These are phyloP conservation scores for Hyles euphorbiae DNA, from an alignment of 1,140 invertebrate genomes.

Conservation along the genomic window DNA sequence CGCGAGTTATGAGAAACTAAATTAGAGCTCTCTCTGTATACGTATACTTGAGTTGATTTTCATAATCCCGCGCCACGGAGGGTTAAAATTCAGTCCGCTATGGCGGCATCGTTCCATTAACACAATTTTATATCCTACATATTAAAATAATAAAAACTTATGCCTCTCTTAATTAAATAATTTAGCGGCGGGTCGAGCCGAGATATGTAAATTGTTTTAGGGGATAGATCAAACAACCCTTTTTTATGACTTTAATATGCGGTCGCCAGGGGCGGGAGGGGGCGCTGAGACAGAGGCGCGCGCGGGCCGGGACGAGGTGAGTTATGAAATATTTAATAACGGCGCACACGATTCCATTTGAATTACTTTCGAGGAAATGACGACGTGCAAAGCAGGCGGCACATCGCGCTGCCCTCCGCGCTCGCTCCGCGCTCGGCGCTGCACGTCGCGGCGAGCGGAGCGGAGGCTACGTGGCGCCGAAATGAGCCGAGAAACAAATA, in stretches of 20 bases:
- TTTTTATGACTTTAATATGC: constrained; percentile 77
- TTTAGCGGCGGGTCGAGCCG: constrained; percentile 70
- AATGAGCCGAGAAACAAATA: constrained; percentile 40
- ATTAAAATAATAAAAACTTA: constrained; percentile 77
- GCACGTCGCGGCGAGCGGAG: constrained; percentile 16
- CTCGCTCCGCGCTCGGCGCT: constrained; percentile 4
- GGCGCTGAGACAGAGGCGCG: constrained; percentile 10
- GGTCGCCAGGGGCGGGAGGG: constrained; percentile 47
- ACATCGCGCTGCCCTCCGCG: constrained; percentile 34
- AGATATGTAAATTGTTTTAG: constrained; percentile 77
- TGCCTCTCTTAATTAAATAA: constrained; percentile 77
- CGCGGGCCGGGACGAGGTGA: constrained; percentile 44
- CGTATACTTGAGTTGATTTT: constrained; percentile 26
- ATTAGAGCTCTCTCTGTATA: constrained; percentile 20
- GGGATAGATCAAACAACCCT: constrained; percentile 77
- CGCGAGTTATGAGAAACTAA: constrained; percentile 22
- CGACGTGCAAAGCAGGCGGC: constrained; percentile 51
- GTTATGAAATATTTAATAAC: constrained; percentile 76
- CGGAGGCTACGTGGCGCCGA: constrained; percentile 17
- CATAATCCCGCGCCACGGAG: constrained; percentile 42
- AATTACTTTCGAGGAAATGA: constrained; percentile 75
- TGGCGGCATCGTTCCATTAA: constrained; percentile 62
- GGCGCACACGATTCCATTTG: constrained; percentile 74
- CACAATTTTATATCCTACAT: constrained; percentile 72
- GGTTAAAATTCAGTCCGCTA: constrained; percentile 49